These are phyloP conservation scores for Perdita meconis DNA, from an alignment of 2,888 invertebrate genomes.

Conservation along the genomic window DNA sequence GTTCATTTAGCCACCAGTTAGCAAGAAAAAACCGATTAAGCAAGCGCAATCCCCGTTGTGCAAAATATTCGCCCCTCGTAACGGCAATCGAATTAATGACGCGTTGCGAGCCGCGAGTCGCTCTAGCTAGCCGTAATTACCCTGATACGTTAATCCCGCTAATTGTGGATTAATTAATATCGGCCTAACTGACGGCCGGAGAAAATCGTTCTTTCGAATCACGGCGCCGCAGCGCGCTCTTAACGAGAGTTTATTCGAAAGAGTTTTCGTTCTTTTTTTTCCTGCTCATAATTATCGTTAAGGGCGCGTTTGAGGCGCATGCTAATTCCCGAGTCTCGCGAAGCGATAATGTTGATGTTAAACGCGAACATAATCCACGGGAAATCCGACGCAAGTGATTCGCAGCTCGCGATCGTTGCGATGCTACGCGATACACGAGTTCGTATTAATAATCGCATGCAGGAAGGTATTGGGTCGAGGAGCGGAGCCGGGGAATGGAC, in stretches of 20 bases:
- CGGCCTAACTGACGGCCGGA: constrained; percentile 4
- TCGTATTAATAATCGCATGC: constrained; percentile 11
- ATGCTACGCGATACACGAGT: neutral
- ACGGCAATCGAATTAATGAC: constrained; percentile 32
- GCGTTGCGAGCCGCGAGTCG: constrained; percentile 17
- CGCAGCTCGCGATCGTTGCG: neutral
- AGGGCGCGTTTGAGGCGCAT: too few species aligned
- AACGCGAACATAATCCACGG: neutral
- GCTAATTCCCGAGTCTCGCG: too few species aligned
- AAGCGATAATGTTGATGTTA: neutral
- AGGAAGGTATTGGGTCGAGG: neutral
- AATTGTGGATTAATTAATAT: constrained; percentile 44
- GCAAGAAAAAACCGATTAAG: constrained; percentile 5
- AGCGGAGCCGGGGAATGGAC: neutral
- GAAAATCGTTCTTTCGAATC: constrained; percentile 4
- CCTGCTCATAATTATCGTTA: neutral
- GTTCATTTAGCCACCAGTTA: neutral
- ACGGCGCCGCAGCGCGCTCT: neutral
- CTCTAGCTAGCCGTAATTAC: constrained; percentile 29
- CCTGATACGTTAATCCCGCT: constrained; percentile 26
- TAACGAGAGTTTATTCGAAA: neutral
- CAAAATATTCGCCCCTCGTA: constrained; percentile 21
- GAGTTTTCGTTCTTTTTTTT: neutral
- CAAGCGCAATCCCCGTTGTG: neutral
- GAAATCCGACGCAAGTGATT: neutral